Evolutionary conservation across 1,140 invertebrate genomes (phyloP).

Genomic region (Anadara kagoshimensis): DNA sequence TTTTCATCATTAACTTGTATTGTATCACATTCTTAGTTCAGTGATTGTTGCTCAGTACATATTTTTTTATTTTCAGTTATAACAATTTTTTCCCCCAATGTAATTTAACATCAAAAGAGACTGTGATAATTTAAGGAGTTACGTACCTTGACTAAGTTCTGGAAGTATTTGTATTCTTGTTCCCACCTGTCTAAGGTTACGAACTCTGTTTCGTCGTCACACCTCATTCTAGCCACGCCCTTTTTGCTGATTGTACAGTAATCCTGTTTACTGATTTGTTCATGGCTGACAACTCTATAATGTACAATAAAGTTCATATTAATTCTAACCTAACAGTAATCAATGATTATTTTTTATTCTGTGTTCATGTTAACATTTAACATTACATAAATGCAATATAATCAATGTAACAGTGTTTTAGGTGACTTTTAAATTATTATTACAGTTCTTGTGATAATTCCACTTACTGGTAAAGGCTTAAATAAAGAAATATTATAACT

Average conservation of each 20-base stretch:
- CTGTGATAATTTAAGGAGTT: too few species aligned
- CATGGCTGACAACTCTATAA: constrained; percentile 67
- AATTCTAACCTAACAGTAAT: background rate
- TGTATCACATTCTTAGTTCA: too few species aligned
- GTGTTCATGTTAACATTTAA: background rate
- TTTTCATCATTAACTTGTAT: too few species aligned
- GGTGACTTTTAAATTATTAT: too few species aligned
- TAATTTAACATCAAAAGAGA: too few species aligned
- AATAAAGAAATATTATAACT: too few species aligned
- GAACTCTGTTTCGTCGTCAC: constrained; percentile 72
- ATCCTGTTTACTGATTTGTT: constrained; percentile 70
- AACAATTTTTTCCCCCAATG: too few species aligned
- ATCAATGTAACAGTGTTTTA: background rate
- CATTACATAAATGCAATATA: background rate
- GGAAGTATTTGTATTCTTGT: constrained; percentile 69
- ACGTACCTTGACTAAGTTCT: constrained; percentile 69
- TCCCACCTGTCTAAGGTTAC: constrained; percentile 70
- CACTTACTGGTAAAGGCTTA: too few species aligned
- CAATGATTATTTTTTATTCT: background rate
- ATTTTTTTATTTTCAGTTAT: too few species aligned
- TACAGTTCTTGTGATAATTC: too few species aligned
- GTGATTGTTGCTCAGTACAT: too few species aligned
- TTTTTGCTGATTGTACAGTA: constrained; percentile 71
- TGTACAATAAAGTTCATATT: background rate
- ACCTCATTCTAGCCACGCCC: constrained; percentile 68